Base-by-base conservation (phyloP, 2,797 vertebrate genomes). In the Helostoma temminkii region DNA sequence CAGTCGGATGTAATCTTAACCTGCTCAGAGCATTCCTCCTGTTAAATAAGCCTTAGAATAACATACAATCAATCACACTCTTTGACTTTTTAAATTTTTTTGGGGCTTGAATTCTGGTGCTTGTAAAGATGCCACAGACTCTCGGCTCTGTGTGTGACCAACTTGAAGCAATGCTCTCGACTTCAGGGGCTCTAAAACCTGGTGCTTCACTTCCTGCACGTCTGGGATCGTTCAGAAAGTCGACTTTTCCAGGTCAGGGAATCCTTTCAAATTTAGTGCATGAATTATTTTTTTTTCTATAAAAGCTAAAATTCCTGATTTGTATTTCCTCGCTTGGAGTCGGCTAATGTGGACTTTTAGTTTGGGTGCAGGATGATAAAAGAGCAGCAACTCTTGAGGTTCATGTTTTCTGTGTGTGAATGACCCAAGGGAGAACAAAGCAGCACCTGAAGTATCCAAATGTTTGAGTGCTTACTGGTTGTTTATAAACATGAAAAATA, bases 81-180 rank as follows among this genome's bases (percentile, higher is more conserved):
- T 59, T 28, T 50, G 41, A 66, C 41, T 57, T 10, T 15, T 4
- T 12, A 1, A 48, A 9, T 48, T 22, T 21, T 62, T 42, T 61
- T n/a, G n/a, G n/a, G 34, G 55, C 54, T 60, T 70, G 71, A 74
- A 61, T 21, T 58, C 77, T 82, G 84, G 84, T 86, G 86, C 86
- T 85, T 46, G 6, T 10, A 37, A 19, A 50, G 39, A 39, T 6
- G 24, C 32, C 25, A 1, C 64, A 55, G 48, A 48, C 61, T 60
- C 16, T 70, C 19, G 9, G 50, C 21, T 19, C 12, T 8, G 16
- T 9, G 55, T 71, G 49, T 62, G 71, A 41, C 46, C 8, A 9
- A 70, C 74, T 62, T 47, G 70, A 83, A 89, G 87, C 87, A 86
- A 88, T 71, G 80, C 66, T n/a, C n/a, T n/a, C n/a, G n/a, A n/a